Base-by-base conservation (phyloP, 2,113 vertebrate species). In the Anarhynchus alexandrinus region DNA sequence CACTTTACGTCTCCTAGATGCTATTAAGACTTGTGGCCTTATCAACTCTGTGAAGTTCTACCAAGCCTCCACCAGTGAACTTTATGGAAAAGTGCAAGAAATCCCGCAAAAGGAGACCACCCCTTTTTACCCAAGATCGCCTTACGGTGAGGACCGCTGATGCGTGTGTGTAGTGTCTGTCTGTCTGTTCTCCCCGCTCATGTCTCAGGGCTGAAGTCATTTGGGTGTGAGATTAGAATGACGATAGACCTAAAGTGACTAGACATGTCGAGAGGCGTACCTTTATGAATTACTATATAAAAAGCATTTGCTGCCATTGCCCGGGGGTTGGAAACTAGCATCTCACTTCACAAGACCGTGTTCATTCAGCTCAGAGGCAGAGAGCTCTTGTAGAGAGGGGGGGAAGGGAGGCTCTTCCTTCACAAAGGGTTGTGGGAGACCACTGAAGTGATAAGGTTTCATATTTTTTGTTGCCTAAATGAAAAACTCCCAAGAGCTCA, bases 21-120 rank as follows among this genome's bases (percentile, higher is more conserved):
- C 99, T 43, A 97, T 99, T 49, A 99, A 99, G 98, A 99, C 99
- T 7, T 99, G 99, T 61, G 99, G 99, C 72, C 98, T 99, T 95
- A 99, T 99, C 95, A 97, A 97, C 92, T 98, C 96, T 23, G 99
- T 99, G 51, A 99, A 98, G 74, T 99, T 99, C 98, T 99, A 99
- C 97, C 99, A 99, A 98, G 99, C 99, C 82, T 99, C 99, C 64
- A 99, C 99, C 73, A 99, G 99, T 82, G 99, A 99, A 97, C 98
- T 99, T 62, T 99, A 98, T 47, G 99, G 99, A 86, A 99, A 99
- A 98, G 99, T 99, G 72, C 99, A 99, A 97, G 99, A 99, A 98
- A 99, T 99, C 91, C 99, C 99, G 0, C 99, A 99, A 96, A 99
- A 98, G 88, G 99, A 99, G 96, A 99, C 99, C 62, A 99, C 99